Base-by-base conservation (phyloP, 2,113 vertebrate genomes). In the Phasianus colchicus region DNA sequence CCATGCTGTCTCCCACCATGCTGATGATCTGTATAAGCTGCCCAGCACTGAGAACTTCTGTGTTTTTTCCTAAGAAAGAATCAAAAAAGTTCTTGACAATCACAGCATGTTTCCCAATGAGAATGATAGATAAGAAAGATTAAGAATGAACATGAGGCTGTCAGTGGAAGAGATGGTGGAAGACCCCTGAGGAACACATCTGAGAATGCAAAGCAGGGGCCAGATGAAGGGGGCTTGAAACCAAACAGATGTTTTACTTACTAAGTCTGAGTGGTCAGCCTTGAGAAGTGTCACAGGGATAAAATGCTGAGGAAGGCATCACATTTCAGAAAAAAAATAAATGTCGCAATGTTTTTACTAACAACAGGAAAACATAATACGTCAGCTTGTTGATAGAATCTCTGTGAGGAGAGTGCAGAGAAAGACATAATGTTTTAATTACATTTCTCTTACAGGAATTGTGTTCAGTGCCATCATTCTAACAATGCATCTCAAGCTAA, bases 391-490 rank as follows among this genome's bases (percentile, higher is more conserved):
- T 91, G 58, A 89, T 91, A 84, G 54, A 40, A 52, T 90, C 92
- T 92, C 55, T 90, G 58, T 57, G 69, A 52, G 64, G 32, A 13
- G 38, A 87, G 48, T 48, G 30, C 30, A 47, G 54, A 55, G 71
- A 30, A 86, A 78, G 27, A 58, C 48, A 58, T 6, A 43, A 21
- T 20, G 1, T 87, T 88, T 89, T 52, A 90, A 94, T 86, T 86
- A 36, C 32, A 30, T 55, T 88, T 96, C 95, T 89, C 60, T 84
- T 88, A 74, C 86, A 99, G 99, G 98, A 98, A 98, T 73, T 99
- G 99, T 96, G 94, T 98, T 90, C 97, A 98, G 69, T 99, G 99
- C 90, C 98, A 98, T 92, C 96, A 98, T 85, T 97, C 98, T 82
- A 97, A 98, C 32, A 98, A 98, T 54, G 91, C 97, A 42, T 97